Base-by-base conservation (phyloP, 2,113 vertebrate species). In the Sapayoa aenigma region DNA sequence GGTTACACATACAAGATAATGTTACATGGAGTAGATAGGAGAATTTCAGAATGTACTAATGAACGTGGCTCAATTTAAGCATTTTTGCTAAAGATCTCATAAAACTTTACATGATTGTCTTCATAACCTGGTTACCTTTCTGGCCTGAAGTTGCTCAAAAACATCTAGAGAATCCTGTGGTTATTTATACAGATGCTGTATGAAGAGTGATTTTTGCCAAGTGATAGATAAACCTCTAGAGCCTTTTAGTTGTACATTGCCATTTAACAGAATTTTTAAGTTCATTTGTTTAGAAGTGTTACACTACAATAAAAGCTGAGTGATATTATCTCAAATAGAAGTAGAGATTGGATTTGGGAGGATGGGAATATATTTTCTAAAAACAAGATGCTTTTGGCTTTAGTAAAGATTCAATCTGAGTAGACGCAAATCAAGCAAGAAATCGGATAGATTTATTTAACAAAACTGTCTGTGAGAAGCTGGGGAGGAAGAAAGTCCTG, bases 81-180 rank as follows among this genome's bases (percentile, higher is more conserved):
- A 33, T 83, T 95, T 93, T 97, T 96, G 37, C 53, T 94, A 80
- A 95, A 87, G 78, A 35, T 77, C 28, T 69, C 89, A 85, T 95
- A 88, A 93, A 98, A 91, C 52, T 71, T 95, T 66, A 81, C 44
- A 22, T 72, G 10, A 35, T 87, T 85, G 84, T 90, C 39, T 67
- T 92, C 2, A 2, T 84, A 87, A 44, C 8, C 22, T 71, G 30
- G 20, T 89, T 93, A n/a, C 22, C 23, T 87, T 94, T 66, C 52
- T 81, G 37, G n/a, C 65, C 50, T 72, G 53, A 89, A 35, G 21
- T 84, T 19, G 11, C 60, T 69, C 60, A 87, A 21, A 87, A 89
- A 44, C 33, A 55, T 65, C 6, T 19, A 60, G 56, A 44, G 30
- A 72, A 72, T 79, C 28, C 35, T 77, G 3, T 9, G 14, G 12